Conservation (phyloP, 2,113 vertebrate genomes). For the Ascaphus truei region DNA sequence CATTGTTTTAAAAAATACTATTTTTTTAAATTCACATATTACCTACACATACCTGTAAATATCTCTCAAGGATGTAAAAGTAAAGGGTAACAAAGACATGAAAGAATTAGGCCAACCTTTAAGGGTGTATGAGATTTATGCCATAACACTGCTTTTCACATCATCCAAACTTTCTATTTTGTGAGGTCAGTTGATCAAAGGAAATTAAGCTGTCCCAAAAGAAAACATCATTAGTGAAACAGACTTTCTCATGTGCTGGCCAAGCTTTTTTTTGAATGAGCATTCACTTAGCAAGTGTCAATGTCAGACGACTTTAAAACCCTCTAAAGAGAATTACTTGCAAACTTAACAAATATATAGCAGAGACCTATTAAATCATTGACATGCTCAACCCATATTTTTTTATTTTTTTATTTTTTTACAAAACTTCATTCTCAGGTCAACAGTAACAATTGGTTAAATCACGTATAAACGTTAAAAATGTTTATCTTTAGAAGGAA, state of each 20-base stretch:
- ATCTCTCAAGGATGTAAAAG: too few species aligned
- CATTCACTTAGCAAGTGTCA: slow-evolving; percentile 22
- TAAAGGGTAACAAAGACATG: too few species aligned
- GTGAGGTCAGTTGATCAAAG: not conserved
- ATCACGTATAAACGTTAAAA: not conserved
- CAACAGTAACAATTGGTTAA: not conserved
- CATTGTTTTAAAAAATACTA: too few species aligned
- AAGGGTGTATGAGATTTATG: too few species aligned
- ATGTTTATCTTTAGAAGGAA: not conserved
- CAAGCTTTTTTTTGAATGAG: not conserved
- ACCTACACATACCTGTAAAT: too few species aligned
- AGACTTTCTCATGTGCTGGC: not conserved
- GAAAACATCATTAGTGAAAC: not conserved
- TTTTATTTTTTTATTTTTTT: too few species aligned
- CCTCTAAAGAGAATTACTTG: slow-evolving; percentile 3
- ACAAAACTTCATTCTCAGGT: not conserved
- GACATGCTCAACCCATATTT: not conserved
- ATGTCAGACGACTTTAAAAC: slow-evolving; percentile 4
- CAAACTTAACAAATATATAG: slow-evolving; percentile 5
- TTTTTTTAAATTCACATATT: too few species aligned
- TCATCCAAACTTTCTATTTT: not conserved
- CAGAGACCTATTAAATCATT: not conserved
- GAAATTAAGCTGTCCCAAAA: not conserved
- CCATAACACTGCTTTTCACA: not conserved
- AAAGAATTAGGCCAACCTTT: too few species aligned